Conservation (phyloP, 1,140 invertebrate genomes). For the Trachymyrmex septentrionalis region DNA sequence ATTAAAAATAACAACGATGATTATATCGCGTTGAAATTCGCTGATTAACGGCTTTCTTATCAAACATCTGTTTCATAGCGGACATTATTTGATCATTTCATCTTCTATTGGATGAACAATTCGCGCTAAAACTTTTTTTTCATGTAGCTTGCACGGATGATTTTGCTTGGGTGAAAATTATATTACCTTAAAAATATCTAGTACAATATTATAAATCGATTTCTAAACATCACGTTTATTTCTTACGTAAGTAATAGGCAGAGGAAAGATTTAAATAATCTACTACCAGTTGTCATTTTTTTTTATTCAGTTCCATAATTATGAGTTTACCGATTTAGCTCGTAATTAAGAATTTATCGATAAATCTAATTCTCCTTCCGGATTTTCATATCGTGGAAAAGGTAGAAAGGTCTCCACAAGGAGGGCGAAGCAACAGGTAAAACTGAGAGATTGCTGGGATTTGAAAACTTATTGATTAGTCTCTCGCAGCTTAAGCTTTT, state of each 20-base stretch:
- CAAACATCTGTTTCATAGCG: background rate
- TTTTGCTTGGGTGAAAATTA: background rate
- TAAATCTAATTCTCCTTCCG: background rate
- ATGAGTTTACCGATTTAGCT: conserved; percentile 25
- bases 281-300: background rate
- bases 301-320: background rate
- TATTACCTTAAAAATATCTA: background rate
- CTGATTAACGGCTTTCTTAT: conserved; percentile 46
- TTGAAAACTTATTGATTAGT: conserved; percentile 57
- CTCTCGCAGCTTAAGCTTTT: conserved; percentile 50
- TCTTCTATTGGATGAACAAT: conserved; percentile 9
- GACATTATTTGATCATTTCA: conserved; percentile 17
- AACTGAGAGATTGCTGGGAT: conserved; percentile 15
- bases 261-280: background rate
- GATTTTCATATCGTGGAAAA: background rate
- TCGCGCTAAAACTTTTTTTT: background rate
- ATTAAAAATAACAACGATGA: conserved; percentile 57
- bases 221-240: background rate
- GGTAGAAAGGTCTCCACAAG: background rate
- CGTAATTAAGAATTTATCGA: conserved; percentile 22
- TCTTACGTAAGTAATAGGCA: background rate
- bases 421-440: background rate
- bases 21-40: conserved; percentile 27
- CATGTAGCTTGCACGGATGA: background rate
- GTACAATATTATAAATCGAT: too few species aligned